Conservation (phyloP, 1,140 invertebrate genomes). For the Artemia franciscana region DNA sequence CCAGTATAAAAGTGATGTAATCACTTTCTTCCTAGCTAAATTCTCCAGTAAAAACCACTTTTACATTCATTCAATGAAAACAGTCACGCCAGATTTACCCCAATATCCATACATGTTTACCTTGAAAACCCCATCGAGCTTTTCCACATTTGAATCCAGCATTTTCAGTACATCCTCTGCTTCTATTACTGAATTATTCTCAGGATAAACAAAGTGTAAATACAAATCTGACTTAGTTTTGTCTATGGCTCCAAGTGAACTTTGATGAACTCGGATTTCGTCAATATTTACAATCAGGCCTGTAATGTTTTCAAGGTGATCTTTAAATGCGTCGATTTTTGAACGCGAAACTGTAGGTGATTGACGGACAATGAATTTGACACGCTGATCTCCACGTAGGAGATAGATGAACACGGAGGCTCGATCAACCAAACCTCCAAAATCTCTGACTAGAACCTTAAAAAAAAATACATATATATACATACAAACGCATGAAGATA, state of each 20-base stretch:
- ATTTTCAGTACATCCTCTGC: constrained; percentile 54
- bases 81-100: neutral
- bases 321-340: constrained; percentile 48
- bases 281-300: constrained; percentile 79
- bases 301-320: constrained; percentile 55
- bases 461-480: constrained; percentile 7
- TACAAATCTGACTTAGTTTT: constrained; percentile 82
- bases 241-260: constrained; percentile 72
- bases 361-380: constrained; percentile 68
- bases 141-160: constrained; percentile 75
- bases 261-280: constrained; percentile 73
- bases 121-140: constrained; percentile 66
- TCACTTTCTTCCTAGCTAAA: neutral
- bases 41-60: neutral
- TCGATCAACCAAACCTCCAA: constrained; percentile 45
- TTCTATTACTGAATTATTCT: constrained; percentile 73
- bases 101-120: constrained; percentile 18
- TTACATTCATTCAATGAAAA: neutral
- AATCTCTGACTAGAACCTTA: constrained; percentile 59
- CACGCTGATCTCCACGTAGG: constrained; percentile 70
- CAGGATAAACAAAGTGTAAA: constrained; percentile 65
- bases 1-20: neutral
- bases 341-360: constrained; percentile 61
- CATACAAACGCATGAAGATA: too few species aligned
- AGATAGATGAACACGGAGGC: constrained; percentile 72